Evolutionary conservation across 2,888 invertebrate genomes (phyloP), one percentile per base, ranked within the genome.

Genomic region (Aphelenchoides bicaudatus): DNA sequence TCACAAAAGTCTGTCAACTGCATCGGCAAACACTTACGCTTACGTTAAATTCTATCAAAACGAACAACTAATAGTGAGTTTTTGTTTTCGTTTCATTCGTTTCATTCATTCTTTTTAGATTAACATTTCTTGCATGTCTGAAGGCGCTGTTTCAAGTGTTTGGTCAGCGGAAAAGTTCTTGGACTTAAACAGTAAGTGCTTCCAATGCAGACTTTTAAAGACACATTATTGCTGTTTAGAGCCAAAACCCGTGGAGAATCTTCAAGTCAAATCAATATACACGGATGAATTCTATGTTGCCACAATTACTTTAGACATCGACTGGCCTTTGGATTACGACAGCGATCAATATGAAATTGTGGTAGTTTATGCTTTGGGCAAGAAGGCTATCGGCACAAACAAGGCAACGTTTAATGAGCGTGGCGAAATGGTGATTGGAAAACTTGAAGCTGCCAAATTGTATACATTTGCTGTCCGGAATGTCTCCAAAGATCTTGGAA

Each of bases 281-380:
- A 76, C 76, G 1, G 75, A 76, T 50, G 74, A 76, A 23, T 73
- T 74, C 62, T 76, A 73, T 56, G 68, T 72, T 13, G 63, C 75
- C 8, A 59, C 63, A 8, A 65, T 76, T 21, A 58, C 58, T 21
- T 31, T 76, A 37, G 65, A 57, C 8, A 68, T 73, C 62, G 65
- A 71, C 38, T 71, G 74, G 71, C 71, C 72, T 0, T 48, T 28
- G 0, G 39, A 59, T 13, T 68, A 73, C 57, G 65, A 73, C 38
- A 66, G 66, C 39, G 56, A 70, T 2, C 47, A 62, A 4, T 74
- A 73, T 57, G 71, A 74, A 37, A 63, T 76, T 6, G 55, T 74
- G 19, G 67, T 75, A 1, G 54, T 67, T 3, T 75, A 71, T 57
- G 61, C 68, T 13, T 39, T 61, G 3, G 74, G 71, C 51, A 74